These are phyloP conservation scores for Heliconius hewitsoni DNA, from an alignment of 1,140 invertebrate genomes.

Conservation along the genomic window DNA sequence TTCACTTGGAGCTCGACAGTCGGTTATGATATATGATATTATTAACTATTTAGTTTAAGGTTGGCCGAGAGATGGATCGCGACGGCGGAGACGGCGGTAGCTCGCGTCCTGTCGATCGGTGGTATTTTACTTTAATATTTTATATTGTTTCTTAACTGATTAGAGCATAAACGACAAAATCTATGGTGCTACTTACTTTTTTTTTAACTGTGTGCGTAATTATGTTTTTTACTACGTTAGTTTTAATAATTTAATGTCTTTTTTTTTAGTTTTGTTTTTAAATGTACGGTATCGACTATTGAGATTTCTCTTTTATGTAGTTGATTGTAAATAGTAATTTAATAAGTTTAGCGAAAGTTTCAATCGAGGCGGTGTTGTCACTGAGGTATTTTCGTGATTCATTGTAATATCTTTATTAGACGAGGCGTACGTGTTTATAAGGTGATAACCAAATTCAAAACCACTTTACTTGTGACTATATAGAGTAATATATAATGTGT, in stretches of 20 bases:
- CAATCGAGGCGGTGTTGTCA: no score
- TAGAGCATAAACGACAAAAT: slow-evolving; percentile 42
- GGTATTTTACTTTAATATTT: not conserved
- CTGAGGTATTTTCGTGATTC: not conserved
- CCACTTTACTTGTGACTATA: not conserved
- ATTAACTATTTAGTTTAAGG: slow-evolving; percentile 19
- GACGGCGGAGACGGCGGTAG: not conserved
- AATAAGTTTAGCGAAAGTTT: not conserved
- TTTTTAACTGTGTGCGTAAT: slow-evolving; percentile 36
- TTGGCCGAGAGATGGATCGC: not conserved
- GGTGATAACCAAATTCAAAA: not conserved
- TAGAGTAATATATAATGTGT: slow-evolving; percentile 4
- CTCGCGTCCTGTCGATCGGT: not conserved
- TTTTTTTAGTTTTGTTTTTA: not conserved
- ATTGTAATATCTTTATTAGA: not conserved
- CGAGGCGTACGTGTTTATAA: not conserved
- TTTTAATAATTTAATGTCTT: slow-evolving; percentile 21
- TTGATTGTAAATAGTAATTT: not conserved
- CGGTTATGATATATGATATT: slow-evolving; percentile 26
- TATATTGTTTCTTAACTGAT: slow-evolving; percentile 29
- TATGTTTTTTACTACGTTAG: slow-evolving; percentile 16
- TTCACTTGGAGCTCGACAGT: not conserved
- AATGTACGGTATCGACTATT: not conserved
- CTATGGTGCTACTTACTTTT: slow-evolving; percentile 61
- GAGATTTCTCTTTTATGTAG: slow-evolving; percentile 1